A percentile compares a stretch with the other conserved stretches of the same genome.
These are phyloP conservation scores for Mesocentrotus franciscanus DNA, from an alignment of 53 echinoderm and acorn worm genomes.

Conservation along the genomic window DNA sequence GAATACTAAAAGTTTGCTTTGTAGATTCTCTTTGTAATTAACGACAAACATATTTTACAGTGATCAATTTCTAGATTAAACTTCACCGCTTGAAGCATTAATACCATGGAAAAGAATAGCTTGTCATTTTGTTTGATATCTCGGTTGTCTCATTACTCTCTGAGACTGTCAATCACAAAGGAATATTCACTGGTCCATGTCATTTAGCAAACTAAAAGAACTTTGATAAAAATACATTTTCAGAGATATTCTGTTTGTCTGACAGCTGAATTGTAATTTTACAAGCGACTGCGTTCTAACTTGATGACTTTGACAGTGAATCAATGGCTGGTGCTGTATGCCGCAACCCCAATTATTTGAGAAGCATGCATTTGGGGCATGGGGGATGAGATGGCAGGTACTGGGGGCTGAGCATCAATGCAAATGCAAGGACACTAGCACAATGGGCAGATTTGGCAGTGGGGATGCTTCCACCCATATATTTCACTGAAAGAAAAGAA, in stretches of 20 bases:
- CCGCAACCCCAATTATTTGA: neutral
- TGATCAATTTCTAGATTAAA: slow-evolving; percentile 41
- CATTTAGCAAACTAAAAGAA: slow-evolving; percentile 34
- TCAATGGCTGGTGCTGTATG: neutral
- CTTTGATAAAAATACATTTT: neutral
- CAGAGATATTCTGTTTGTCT: slow-evolving; percentile 29
- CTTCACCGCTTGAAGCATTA: neutral
- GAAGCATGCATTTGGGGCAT: neutral
- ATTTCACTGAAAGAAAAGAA: neutral
- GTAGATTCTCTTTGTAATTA: neutral
- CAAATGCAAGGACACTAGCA: neutral
- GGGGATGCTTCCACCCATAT: neutral
- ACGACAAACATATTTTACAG: slow-evolving; percentile 11
- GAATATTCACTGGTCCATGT: neutral
- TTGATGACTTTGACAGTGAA: neutral
- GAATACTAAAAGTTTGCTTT: neutral
- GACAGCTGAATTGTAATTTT: slow-evolving; percentile 29
- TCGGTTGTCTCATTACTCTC: neutral
- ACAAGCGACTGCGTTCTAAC: neutral
- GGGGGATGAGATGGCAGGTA: too few species aligned
- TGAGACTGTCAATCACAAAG: slow-evolving; percentile 38
- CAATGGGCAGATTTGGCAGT: neutral
- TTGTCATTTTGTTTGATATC: slow-evolving; percentile 9
- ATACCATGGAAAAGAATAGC: neutral
- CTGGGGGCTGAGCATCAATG: neutral